Conservation (phyloP, 2,113 vertebrate species). For the Miniopterus natalensis region DNA sequence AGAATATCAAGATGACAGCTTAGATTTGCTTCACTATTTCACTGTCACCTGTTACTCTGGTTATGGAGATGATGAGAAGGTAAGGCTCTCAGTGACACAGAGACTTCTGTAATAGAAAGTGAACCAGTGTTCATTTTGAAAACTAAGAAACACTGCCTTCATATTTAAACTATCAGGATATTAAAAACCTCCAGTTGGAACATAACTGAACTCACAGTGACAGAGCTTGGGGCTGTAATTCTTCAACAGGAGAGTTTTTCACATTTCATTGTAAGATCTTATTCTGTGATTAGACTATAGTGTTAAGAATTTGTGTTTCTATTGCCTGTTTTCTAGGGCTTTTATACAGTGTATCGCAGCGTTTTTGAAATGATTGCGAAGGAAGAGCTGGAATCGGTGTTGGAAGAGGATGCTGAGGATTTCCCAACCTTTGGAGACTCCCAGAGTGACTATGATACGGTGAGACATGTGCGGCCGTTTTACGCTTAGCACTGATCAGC, state of each 20-base stretch:
- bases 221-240: not conserved
- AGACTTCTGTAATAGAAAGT: not conserved
- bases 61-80: constrained; percentile 95
- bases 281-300: not conserved
- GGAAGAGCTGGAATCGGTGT: constrained; percentile 93
- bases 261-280: not conserved
- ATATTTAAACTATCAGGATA: not conserved
- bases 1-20: constrained; percentile 95
- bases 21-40: constrained; percentile 96
- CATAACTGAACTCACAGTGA: not conserved
- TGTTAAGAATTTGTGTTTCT: constrained; percentile 8
- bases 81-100: constrained; percentile 76
- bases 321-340: constrained; percentile 89
- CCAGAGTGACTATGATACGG: constrained; percentile 95
- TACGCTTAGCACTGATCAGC: not conserved
- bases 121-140: not conserved
- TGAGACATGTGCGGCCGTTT: constrained; percentile 81
- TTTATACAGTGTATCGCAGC: constrained; percentile 94
- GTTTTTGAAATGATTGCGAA: constrained; percentile 95
- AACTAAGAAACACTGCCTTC: not conserved
- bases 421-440: constrained; percentile 96
- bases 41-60: constrained; percentile 97
- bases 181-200: not conserved
- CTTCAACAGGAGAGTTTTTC: not conserved
- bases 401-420: constrained; percentile 89